Evolutionary conservation across 2,113 vertebrate species (phyloP).

Genomic region (Tamias sibiricus): DNA sequence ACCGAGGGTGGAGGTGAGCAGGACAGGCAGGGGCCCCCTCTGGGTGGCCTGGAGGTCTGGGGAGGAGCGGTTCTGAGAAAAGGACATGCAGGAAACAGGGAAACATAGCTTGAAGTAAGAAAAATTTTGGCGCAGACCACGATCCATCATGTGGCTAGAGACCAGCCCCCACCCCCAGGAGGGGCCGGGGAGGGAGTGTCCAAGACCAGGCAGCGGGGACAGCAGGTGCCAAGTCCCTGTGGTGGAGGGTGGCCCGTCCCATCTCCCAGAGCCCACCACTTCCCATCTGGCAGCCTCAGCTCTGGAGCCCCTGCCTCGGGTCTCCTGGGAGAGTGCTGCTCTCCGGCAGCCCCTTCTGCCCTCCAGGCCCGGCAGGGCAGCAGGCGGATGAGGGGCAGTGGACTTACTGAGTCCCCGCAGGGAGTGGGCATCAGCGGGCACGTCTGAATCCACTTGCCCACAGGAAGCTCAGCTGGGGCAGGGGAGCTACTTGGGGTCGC

Average conservation of each 20-base stretch:
- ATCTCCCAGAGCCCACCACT: neutral
- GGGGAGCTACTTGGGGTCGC: conserved; percentile 50
- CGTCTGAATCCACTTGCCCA: conserved; percentile 29
- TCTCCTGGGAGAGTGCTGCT: neutral
- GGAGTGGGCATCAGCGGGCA: conserved; percentile 9
- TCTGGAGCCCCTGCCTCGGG: neutral
- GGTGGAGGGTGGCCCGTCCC: neutral
- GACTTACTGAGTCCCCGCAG: conserved; percentile 28
- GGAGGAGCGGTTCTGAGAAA: neutral
- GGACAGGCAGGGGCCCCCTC: neutral
- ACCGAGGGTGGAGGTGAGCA: neutral
- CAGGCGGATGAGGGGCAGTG: neutral
- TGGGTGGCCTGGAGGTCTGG: neutral
- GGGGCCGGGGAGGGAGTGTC: neutral
- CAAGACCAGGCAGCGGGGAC: neutral
- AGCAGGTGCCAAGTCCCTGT: neutral
- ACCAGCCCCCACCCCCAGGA: neutral
- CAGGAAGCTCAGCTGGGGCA: conserved; percentile 18
- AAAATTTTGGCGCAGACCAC: neutral
- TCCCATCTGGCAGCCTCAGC: neutral
- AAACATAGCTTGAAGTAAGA: neutral
- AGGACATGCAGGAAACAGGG: neutral
- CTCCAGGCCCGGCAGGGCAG: neutral
- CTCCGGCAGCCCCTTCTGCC: neutral
- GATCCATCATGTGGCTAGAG: neutral